Evolutionary conservation across 2,113 vertebrate species (phyloP).

Genomic region (Boulengeromyrus knoepffleri): DNA sequence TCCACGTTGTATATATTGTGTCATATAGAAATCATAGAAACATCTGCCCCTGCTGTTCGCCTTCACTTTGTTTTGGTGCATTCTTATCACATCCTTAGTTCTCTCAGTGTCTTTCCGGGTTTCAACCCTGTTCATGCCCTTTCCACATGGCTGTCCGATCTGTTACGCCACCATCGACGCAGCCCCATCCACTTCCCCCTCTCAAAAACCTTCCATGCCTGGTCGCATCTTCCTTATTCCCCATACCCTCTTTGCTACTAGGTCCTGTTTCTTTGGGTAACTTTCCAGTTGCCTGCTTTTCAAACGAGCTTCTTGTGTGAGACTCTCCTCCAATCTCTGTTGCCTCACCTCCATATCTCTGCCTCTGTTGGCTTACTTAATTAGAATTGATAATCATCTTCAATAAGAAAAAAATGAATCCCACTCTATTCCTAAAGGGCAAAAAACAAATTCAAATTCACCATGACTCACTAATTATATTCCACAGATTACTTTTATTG

Average conservation of each 20-base stretch:
- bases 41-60: neutral
- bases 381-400: neutral
- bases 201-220: neutral
- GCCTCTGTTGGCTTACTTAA: neutral
- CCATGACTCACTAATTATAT: slow-evolving; percentile 3
- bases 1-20: neutral
- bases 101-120: neutral
- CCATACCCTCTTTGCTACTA: neutral
- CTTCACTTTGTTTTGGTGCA: neutral
- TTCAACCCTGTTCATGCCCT: too few relatives aligned
- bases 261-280: neutral
- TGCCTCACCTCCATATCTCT: neutral
- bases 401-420: neutral
- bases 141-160: too few relatives aligned
- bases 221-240: neutral
- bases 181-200: too few relatives aligned
- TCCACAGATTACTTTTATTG: neutral
- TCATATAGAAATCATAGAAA: neutral
- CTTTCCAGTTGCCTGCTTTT: neutral
- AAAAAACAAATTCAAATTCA: neutral
- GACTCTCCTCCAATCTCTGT: neutral
- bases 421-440: neutral
- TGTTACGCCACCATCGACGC: too few relatives aligned
- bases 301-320: neutral
- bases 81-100: neutral